Evolutionary conservation across 2,113 vertebrate species (phyloP), one percentile per base, ranked within the genome.

Genomic region (Oenanthe melanoleuca): DNA sequence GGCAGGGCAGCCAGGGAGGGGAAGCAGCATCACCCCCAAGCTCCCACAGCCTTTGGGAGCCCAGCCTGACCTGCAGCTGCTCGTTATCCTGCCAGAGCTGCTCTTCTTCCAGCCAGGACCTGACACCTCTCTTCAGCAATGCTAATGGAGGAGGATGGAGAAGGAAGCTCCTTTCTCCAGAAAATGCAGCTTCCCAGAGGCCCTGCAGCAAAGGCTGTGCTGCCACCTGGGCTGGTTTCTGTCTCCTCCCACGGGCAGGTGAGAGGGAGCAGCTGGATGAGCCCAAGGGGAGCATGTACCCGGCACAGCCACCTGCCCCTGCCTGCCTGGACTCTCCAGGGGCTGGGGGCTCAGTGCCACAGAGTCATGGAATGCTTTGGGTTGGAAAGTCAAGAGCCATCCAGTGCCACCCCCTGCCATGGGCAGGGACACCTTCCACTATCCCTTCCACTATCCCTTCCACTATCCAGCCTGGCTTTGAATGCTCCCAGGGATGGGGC

Each of bases 261-360:
- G 82, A 75, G 80, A 9, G 10, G 65, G 77, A 89, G 55, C 59
- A 89, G 69, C 19, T 34, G 31, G 5, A 18, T 0, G 31, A 70
- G 63, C 40, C 75, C 2, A 2, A 34, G 71, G 66, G 61, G 17
- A 66, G 18, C 45, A 37, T 3, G 2, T 56, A 37, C 53, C 77
- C 15, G 2, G 77, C 7, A 9, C 42, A 37, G 85, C 1, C 4
- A n/a, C 47, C 52, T n/a, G 22, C 66, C 49, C 0, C 1, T 0
- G 0, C 49, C 50, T 45, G 80, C 82, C 73, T 18, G 72, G 49
- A 12, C 49, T 40, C 38, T 16, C 23, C 1, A 0, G 22, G 44
- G 53, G 57, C 73, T 60, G 29, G 37, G 44, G 37, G 24, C 49
- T 31, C n/a, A 11, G 69, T 47, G 63, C 63, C 79, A 34, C 1